These are phyloP conservation scores for Scomber japonicus DNA, from an alignment of 2,113 vertebrate genomes.

Conservation along the genomic window DNA sequence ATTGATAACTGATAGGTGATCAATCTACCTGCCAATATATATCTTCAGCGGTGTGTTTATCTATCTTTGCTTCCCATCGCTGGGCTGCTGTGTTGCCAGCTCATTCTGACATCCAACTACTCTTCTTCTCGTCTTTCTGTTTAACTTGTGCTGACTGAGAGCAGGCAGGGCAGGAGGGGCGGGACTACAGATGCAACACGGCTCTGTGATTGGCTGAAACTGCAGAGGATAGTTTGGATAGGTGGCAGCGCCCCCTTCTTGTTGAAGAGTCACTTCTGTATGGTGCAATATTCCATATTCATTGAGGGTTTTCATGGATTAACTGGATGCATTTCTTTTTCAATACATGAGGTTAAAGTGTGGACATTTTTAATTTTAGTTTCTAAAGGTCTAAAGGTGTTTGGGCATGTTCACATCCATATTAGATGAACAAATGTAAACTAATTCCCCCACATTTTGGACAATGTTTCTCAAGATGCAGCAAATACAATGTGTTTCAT, in stretches of 20 bases:
- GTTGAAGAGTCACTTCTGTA: not conserved
- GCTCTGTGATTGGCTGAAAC: slow-evolving; percentile 59
- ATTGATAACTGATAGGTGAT: not conserved
- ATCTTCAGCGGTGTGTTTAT: not conserved
- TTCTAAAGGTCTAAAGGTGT: not conserved
- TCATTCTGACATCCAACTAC: slow-evolving; percentile 44
- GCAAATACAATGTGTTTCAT: no score
- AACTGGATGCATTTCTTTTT: no score
- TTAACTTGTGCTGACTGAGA: not conserved
- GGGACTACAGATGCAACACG: slow-evolving; percentile 22
- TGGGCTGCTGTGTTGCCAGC: not conserved
- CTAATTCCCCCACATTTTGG: not conserved
- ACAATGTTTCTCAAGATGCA: not conserved
- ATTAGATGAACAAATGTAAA: not conserved
- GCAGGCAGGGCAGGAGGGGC: slow-evolving; percentile 48
- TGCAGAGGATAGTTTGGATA: slow-evolving; percentile 4
- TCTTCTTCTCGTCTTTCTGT: slow-evolving; percentile 32
- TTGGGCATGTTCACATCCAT: not conserved
- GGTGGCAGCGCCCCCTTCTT: slow-evolving; percentile 54
- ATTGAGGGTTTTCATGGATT: no score
- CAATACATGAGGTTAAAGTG: not conserved
- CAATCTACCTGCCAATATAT: not conserved
- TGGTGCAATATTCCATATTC: no score
- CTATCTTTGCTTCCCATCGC: not conserved
- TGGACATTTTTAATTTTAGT: no score